Evolutionary conservation across 2,888 invertebrate genomes (phyloP).

Genomic region (Xylota sylvarum): DNA sequence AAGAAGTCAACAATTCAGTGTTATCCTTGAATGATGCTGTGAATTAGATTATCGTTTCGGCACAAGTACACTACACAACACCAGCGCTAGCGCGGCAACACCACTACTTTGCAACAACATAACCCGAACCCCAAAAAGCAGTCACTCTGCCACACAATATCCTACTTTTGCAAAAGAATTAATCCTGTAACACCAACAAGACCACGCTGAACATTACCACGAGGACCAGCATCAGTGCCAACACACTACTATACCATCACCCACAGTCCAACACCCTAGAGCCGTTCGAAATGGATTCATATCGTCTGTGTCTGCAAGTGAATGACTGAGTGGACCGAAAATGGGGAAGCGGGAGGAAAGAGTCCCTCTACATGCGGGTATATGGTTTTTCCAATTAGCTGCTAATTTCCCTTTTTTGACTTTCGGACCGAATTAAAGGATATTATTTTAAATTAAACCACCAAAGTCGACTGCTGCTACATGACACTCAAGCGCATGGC

Average conservation of each 20-base stretch:
- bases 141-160: constrained; percentile 50
- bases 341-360: constrained; percentile 8
- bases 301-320: constrained; percentile 41
- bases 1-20: constrained; percentile 12
- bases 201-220: constrained; percentile 60
- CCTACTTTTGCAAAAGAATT: constrained; percentile 60
- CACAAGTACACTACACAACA: constrained; percentile 12
- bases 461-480: constrained; percentile 66
- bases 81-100: not conserved
- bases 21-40: constrained; percentile 50
- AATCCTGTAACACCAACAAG: constrained; percentile 59
- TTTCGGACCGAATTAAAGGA: constrained; percentile 71
- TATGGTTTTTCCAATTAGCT: constrained; percentile 75
- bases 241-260: not conserved
- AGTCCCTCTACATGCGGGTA: constrained; percentile 51
- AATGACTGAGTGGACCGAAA: constrained; percentile 31
- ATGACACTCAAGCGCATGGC: constrained; percentile 51
- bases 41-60: constrained; percentile 55
- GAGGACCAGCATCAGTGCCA: constrained; percentile 31
- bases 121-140: constrained; percentile 30
- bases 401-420: constrained; percentile 68
- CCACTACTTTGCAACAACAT: constrained; percentile 21
- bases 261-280: not conserved
- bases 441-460: constrained; percentile 74
- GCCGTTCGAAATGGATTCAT: constrained; percentile 43